Percentiles rank a stretch among this genome's conserved stretches.
Evolutionary conservation across 2,113 vertebrate species (phyloP).

Genomic region (Lepus americanus): DNA sequence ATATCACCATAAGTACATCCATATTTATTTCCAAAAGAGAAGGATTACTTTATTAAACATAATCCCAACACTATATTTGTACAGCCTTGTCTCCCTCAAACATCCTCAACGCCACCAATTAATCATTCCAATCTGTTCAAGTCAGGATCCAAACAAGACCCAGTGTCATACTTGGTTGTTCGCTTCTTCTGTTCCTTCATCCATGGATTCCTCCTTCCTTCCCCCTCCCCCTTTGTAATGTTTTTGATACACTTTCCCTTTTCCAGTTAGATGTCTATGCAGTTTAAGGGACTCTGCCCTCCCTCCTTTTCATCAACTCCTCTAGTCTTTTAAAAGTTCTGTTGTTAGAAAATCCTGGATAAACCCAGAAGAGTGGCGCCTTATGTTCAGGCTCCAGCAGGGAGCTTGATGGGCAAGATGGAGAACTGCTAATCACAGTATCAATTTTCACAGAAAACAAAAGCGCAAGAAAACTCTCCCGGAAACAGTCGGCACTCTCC

Average conservation of each 20-base stretch:
- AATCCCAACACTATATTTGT: background rate
- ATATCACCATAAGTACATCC: background rate
- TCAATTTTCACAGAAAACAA: background rate
- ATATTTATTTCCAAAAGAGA: background rate
- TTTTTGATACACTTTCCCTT: too few relatives aligned
- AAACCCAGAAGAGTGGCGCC: background rate
- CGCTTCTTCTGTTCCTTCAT: background rate
- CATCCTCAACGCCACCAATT: background rate
- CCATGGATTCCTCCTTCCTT: background rate
- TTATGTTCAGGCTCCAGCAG: background rate
- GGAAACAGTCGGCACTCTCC: background rate
- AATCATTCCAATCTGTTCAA: background rate
- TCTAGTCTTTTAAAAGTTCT: background rate
- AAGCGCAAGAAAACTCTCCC: background rate
- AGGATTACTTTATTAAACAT: background rate
- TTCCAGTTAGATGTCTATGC: background rate
- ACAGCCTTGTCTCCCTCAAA: background rate
- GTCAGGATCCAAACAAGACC: background rate
- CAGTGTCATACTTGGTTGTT: fast-evolving
- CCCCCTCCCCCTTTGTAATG: background rate
- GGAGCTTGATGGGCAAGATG: fast-evolving
- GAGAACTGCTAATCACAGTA: background rate
- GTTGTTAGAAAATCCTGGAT: background rate
- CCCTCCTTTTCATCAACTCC: background rate
- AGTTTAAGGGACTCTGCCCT: background rate